phyloP scores from a whole-genome alignment of 2,113 vertebrate genomes.

The Equus przewalskii region DNA sequence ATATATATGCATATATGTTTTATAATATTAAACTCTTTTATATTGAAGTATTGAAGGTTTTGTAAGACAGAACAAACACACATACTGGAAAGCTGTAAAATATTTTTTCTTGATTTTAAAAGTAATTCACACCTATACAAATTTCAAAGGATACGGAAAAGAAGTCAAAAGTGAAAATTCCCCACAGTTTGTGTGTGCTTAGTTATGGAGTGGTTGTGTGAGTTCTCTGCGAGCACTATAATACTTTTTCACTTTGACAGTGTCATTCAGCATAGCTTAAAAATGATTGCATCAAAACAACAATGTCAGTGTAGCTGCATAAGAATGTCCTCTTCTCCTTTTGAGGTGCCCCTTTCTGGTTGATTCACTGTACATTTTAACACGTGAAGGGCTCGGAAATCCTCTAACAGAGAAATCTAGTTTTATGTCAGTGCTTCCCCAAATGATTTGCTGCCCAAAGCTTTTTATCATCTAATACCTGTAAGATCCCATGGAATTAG shows the following conservation, averaged over 20 bases:
- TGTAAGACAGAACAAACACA: not conserved
- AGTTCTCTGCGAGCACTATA: not conserved
- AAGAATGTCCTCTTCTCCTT: not conserved
- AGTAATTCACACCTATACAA: not conserved
- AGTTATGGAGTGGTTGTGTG: conserved; percentile 8
- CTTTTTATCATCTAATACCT: not conserved
- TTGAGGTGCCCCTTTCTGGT: not conserved
- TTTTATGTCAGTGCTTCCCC: not conserved
- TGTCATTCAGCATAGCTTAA: conserved; percentile 36
- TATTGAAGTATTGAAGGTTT: not conserved
- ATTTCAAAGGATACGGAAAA: not conserved
- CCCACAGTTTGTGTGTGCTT: not conserved
- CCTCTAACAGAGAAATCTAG: not conserved
- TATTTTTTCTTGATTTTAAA: not conserved
- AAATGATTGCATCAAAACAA: conserved; percentile 30
- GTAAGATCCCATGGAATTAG: not conserved
- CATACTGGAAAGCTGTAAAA: not conserved
- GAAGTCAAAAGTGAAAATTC: not conserved
- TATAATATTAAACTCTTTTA: not conserved
- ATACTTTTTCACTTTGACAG: conserved; percentile 43
- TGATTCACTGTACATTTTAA: conserved; percentile 1
- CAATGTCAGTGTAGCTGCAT: not conserved
- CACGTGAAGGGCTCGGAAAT: not conserved
- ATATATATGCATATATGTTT: not conserved
- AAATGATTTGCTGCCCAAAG: not conserved